Percentiles rank a stretch among this genome's conserved stretches.
Evolutionary conservation across 2,888 invertebrate genomes (phyloP).

Genomic region (Xestia xanthographa): DNA sequence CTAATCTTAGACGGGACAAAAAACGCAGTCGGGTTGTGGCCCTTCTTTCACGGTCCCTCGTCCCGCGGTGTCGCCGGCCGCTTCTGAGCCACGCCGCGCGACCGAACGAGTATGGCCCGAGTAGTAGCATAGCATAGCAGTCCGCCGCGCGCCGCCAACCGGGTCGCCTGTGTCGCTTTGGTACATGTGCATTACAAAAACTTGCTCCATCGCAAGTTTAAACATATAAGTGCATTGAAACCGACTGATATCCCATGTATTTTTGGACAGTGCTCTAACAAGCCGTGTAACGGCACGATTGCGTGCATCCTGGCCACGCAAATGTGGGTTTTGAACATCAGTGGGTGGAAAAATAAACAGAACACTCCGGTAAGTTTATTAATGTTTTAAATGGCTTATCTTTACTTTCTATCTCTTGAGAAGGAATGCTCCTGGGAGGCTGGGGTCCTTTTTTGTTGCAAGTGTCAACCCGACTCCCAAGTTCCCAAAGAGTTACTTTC

Average conservation of each 20-base stretch:
- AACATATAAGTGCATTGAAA: slow-evolving; percentile 77
- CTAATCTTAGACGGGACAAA: slow-evolving; percentile 87
- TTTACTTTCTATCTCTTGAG: slow-evolving; percentile 66
- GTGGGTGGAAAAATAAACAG: slow-evolving; percentile 86
- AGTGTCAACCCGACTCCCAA: slow-evolving; percentile 9
- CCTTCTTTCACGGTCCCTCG: slow-evolving; percentile 85
- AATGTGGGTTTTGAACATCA: slow-evolving; percentile 82
- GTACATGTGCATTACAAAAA: slow-evolving; percentile 69
- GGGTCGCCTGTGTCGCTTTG: slow-evolving; percentile 75
- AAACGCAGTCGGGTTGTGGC: slow-evolving; percentile 84
- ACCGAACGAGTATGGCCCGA: slow-evolving; percentile 63
- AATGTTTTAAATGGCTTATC: slow-evolving; percentile 69
- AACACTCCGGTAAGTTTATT: slow-evolving; percentile 86
- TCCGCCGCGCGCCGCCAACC: slow-evolving; percentile 81
- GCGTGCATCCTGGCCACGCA: slow-evolving; percentile 79
- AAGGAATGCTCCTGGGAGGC: slow-evolving; percentile 65
- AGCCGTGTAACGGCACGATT: slow-evolving; percentile 76
- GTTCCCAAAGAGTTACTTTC: slow-evolving; percentile 8
- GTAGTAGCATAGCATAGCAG: too few species aligned
- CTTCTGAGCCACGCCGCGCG: slow-evolving; percentile 69
- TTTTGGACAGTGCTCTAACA: slow-evolving; percentile 77
- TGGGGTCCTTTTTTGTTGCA: slow-evolving; percentile 46
- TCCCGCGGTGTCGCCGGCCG: slow-evolving; percentile 66
- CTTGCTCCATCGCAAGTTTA: slow-evolving; percentile 78
- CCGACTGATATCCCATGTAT: slow-evolving; percentile 76